Evolutionary conservation across 2,797 vertebrate species (phyloP), one percentile per base, ranked within the genome.

Genomic region (Sternarchorhynchus goeldii): DNA sequence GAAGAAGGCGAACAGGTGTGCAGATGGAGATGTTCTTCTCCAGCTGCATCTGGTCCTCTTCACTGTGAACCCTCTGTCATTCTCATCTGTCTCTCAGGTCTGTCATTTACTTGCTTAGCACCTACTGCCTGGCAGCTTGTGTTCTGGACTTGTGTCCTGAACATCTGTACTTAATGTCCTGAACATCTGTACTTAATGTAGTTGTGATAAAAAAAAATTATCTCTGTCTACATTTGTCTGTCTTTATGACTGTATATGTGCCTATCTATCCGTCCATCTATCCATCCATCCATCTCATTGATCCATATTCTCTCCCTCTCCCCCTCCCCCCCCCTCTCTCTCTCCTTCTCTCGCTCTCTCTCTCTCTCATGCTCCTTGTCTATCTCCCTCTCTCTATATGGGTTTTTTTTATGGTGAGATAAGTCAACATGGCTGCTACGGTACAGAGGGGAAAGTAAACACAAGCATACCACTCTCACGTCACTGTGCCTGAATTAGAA

Each of bases 341-440:
- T 41, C 39, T 73, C 36, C 4, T 34, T 36, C 17, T 60, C 18
- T 76, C 39, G 59, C n/a, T 50, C 18, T 29, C 45, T 55, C 72
- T 79, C 0, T 72, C 75, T 55, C 68, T 75, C 25, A 1, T 25
- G 25, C 6, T 0, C 34, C 4, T 34, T 36, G 12, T 60, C 18
- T 73, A 31, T 65, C n/a, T 50, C 18, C n/a, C 45, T 55, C 72
- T 79, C 0, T 72, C 75, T 55, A 65, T 73, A 58, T 58, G 34
- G 73, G 71, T 10, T 8, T 50, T 45, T 50, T 87, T 87, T 85
- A 88, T 73, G 80, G 87, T 85, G 87, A 84, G 87, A 88, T 81
- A 87, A 86, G 86, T 87, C 81, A 88, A 87, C 81, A 88, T 17
- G 6, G 63, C 41, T 63, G 59, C 82, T 77, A 70, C 63, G 73